phyloP scores from a whole-genome alignment of 2,888 invertebrate species.

The Eristalinus sepulchralis region DNA sequence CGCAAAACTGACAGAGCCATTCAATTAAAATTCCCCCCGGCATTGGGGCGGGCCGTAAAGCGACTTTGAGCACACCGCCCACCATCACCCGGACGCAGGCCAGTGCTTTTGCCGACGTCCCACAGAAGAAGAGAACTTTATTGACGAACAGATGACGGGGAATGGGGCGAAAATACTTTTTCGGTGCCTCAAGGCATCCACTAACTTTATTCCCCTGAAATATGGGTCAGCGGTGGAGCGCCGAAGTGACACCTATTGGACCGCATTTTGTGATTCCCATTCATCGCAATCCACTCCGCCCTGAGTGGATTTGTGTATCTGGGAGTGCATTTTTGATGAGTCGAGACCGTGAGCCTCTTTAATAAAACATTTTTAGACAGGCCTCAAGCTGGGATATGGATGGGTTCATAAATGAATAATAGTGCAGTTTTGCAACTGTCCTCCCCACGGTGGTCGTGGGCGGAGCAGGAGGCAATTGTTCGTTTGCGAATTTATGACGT shows the following conservation, averaged over 20 bases:
- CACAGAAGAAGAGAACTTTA: slow-evolving; percentile 5
- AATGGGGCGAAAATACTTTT: neutral
- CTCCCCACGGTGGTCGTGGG: neutral
- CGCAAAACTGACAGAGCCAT: slow-evolving; percentile 54
- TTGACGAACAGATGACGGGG: neutral
- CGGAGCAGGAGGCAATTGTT: neutral
- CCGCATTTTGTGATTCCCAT: slow-evolving; percentile 50
- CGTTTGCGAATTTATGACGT: slow-evolving; percentile 23
- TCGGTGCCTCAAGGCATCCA: neutral
- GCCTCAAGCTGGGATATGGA: neutral
- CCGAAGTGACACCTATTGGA: slow-evolving; percentile 50
- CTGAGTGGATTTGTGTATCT: slow-evolving; percentile 11
- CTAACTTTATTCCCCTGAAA: slow-evolving; percentile 9
- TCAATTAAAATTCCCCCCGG: slow-evolving; percentile 59
- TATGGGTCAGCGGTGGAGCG: slow-evolving; percentile 47
- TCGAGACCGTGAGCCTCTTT: slow-evolving; percentile 39
- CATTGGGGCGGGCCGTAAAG: slow-evolving; percentile 8
- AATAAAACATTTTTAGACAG: slow-evolving; percentile 43
- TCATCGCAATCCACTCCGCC: slow-evolving; percentile 25
- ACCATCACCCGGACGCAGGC: neutral
- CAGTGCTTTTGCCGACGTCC: neutral
- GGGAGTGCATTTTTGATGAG: slow-evolving; percentile 42
- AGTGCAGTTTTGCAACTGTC: slow-evolving; percentile 42
- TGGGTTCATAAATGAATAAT: slow-evolving; percentile 53
- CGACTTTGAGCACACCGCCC: slow-evolving; percentile 30